phyloP scores from a whole-genome alignment of 2,888 invertebrate genomes.

The Athalia circularis region DNA sequence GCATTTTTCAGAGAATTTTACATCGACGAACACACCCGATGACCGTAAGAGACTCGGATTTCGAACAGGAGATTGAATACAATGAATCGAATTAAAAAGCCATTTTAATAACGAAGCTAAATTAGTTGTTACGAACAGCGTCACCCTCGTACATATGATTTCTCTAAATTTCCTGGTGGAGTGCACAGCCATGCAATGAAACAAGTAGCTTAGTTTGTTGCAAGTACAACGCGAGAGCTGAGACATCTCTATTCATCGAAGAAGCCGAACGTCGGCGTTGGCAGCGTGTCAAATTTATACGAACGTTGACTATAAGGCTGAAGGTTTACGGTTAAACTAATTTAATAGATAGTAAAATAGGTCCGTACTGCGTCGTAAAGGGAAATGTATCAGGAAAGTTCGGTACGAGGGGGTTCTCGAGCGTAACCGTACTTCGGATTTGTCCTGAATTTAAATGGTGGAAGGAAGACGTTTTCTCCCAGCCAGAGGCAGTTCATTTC shows the following conservation, averaged over 20 bases:
- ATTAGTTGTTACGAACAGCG: slow-evolving; percentile 35
- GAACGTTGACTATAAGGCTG: background rate
- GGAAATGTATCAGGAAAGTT: slow-evolving; percentile 19
- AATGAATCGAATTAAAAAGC: slow-evolving; percentile 40
- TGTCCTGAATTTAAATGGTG: slow-evolving; percentile 20
- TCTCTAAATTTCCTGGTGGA: background rate
- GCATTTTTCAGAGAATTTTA: background rate
- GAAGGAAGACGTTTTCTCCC: background rate
- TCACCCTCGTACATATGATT: slow-evolving; percentile 14
- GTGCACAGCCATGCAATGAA: background rate
- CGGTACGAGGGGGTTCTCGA: background rate
- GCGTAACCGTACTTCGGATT: background rate
- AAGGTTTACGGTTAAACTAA: slow-evolving; percentile 39
- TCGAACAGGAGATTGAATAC: slow-evolving; percentile 32
- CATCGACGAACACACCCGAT: background rate
- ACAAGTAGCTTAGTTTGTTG: background rate
- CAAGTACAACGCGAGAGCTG: background rate
- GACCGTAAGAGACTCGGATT: background rate
- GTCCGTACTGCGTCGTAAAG: slow-evolving; percentile 31
- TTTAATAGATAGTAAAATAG: slow-evolving; percentile 40
- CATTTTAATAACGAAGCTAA: slow-evolving; percentile 27
- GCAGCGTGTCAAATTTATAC: slow-evolving; percentile 30
- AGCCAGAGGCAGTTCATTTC: background rate
- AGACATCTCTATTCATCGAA: slow-evolving; percentile 34
- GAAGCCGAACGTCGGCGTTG: background rate